Conservation (phyloP, 2,797 vertebrate species). For the Linurgus olivaceus region DNA sequence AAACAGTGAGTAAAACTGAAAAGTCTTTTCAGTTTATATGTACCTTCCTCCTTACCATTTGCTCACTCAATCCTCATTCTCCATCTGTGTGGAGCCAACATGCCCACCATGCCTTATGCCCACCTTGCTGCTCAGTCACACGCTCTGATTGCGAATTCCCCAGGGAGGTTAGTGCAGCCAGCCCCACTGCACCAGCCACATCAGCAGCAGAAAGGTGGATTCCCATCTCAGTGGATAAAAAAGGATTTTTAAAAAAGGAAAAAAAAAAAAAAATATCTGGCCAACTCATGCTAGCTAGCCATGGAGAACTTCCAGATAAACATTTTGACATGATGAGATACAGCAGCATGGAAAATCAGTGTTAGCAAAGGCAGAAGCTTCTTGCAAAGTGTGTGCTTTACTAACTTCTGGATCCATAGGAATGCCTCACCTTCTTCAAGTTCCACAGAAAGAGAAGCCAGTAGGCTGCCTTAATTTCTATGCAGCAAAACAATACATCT, state of each 20-base stretch:
- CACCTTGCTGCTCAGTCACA: conserved; percentile 5
- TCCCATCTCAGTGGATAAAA: neutral
- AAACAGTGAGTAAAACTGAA: conserved; percentile 37
- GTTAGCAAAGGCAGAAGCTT: neutral
- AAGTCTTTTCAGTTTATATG: neutral
- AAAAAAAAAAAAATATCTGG: neutral
- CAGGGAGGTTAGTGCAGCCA: neutral
- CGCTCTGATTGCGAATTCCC: fast-evolving
- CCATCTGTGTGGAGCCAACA: conserved; percentile 57
- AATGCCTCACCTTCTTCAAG: neutral
- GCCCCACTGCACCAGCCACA: neutral
- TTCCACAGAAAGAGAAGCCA: neutral
- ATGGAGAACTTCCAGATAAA: neutral
- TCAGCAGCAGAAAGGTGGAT: neutral
- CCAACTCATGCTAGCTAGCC: neutral
- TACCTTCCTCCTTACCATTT: conserved; percentile 49
- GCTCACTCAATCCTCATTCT: conserved; percentile 45
- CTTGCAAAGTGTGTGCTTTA: neutral
- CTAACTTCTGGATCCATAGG: neutral
- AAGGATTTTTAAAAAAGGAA: neutral
- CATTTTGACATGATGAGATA: neutral
- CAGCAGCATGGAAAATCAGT: neutral
- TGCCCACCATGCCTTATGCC: neutral
- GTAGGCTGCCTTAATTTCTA: neutral
- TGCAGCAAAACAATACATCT: neutral